Evolutionary conservation across 1,140 invertebrate genomes (phyloP).

Genomic region (Achroia grisella): DNA sequence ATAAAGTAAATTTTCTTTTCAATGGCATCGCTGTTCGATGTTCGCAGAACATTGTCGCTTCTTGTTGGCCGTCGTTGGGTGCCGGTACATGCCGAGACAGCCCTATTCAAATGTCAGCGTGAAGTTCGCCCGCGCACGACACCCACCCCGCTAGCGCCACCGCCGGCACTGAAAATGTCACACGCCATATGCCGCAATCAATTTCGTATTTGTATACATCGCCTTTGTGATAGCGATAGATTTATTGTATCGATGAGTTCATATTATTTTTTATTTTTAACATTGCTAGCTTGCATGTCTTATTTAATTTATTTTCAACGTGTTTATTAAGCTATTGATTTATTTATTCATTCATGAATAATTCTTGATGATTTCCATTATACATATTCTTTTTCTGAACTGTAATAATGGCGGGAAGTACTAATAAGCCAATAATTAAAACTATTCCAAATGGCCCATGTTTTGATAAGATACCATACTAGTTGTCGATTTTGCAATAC

Average conservation of each 20-base stretch:
- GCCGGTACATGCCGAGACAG: conserved; percentile 62
- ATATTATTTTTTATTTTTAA: conserved; percentile 11
- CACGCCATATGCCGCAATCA: conserved; percentile 68
- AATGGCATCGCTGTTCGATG: conserved; percentile 59
- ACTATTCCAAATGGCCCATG: no score
- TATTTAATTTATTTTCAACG: no score
- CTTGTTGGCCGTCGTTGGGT: conserved; percentile 57
- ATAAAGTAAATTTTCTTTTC: conserved; percentile 68
- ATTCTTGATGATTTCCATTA: no score
- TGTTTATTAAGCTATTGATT: no score
- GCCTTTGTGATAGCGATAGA: conserved; percentile 49
- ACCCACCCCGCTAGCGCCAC: conserved; percentile 17
- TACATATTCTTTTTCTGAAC: no score
- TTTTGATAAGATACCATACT: no score
- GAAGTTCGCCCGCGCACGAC: conserved; percentile 29
- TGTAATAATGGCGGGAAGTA: no score
- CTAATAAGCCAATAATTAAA: no score
- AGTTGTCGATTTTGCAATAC: no score
- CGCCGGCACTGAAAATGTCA: conserved; percentile 63
- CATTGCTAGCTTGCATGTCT: no score
- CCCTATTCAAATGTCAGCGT: conserved; percentile 70
- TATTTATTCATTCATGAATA: no score
- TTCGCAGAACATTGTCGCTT: conserved; percentile 63
- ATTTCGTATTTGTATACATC: conserved; percentile 69
- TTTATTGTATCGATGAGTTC: conserved; percentile 43